Evolutionary conservation across 2,888 invertebrate species (phyloP), one percentile per base, ranked within the genome.

Genomic region (Anagyrus pseudococci): DNA sequence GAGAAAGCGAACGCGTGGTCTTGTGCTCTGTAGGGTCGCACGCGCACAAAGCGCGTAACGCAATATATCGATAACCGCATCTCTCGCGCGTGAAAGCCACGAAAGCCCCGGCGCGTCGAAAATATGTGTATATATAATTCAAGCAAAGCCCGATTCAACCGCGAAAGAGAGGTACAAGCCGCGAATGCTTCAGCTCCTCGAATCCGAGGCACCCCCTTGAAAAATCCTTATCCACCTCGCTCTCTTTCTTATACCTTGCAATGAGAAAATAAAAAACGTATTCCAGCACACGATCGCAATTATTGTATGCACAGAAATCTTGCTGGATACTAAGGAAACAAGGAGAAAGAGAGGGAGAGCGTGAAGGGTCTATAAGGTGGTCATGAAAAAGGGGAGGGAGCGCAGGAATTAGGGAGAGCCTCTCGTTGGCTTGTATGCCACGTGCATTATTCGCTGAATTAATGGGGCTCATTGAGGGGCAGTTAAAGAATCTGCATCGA

Each of bases 391-490:
- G n/a, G n/a, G n/a, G n/a, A n/a, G n/a, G n/a, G n/a, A n/a, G n/a
- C n/a, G n/a, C n/a, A n/a, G n/a, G n/a, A n/a, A n/a, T n/a, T n/a
- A n/a, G 13, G 26, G 10, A 17, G 2, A n/a, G n/a, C n/a, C 22
- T 22, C 19, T 4, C n/a, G 3, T 37, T n/a, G 37, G 23, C 47
- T 33, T 56, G 22, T 26, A 19, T 23, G 29, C 33, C 22, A 25
- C n/a, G 22, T 26, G 53, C 46, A 55, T 60, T 63, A 53, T 54
- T 4, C 29, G 41, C 54, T 37, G 63, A 67, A 63, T 63, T 54
- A 58, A 61, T 57, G 54, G 60, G 60, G 58, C 56, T 59, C 64
- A 64, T 54, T 56, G 56, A 55, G 40, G 47, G 60, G 53, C 54
- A 53, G 59, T 40, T 64, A 43, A 48, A 57, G 60, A 64, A 64